Conservation (phyloP, 2,113 vertebrate species). For the Puffinus mauretanicus region DNA sequence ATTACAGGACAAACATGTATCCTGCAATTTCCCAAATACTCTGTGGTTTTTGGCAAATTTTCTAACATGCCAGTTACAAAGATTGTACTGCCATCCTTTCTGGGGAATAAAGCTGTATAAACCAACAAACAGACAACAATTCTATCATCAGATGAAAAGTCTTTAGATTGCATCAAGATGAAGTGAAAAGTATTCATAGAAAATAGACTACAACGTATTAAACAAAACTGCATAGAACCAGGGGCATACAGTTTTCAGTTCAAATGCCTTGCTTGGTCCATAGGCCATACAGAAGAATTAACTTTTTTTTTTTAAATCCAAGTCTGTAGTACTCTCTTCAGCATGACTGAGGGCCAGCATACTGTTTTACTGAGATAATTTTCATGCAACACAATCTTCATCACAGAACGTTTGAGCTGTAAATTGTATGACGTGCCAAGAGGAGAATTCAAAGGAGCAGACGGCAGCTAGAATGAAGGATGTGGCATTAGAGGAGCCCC, state of each 20-base stretch:
- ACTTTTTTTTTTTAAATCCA: neutral
- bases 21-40: neutral
- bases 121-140: neutral
- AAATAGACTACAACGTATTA: neutral
- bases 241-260: neutral
- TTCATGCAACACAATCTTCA: neutral
- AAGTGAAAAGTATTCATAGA: neutral
- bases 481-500: neutral
- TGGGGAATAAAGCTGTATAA: neutral
- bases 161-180: rapidly evolving
- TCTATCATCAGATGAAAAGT: neutral
- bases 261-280: neutral
- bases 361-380: neutral
- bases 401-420: neutral
- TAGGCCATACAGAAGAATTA: neutral
- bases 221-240: neutral
- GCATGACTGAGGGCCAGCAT: neutral
- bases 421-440: neutral
- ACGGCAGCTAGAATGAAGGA: neutral
- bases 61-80: neutral
- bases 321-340: neutral
- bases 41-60: neutral
- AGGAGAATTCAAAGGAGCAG: slow-evolving; percentile 4
- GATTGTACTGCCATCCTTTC: neutral
- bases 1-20: neutral